A percentile compares a stretch with the other conserved stretches of the same genome.
These are phyloP conservation scores for Chalcosyrphus nemorum DNA, from an alignment of 2,888 invertebrate genomes.

Conservation along the genomic window DNA sequence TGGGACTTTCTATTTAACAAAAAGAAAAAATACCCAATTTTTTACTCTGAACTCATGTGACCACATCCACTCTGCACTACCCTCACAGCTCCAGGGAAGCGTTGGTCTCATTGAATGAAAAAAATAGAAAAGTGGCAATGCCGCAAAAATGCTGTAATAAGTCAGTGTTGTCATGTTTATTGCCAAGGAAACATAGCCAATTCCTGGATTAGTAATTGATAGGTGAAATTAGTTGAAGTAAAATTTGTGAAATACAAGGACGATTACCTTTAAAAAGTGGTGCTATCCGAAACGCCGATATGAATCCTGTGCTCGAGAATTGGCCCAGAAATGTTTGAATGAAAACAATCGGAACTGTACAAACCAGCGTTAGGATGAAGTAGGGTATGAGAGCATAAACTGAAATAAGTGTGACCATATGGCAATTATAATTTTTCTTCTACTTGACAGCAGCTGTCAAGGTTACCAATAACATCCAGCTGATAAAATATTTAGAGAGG, in stretches of 20 bases:
- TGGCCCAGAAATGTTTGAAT: constrained; percentile 94
- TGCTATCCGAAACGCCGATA: constrained; percentile 88
- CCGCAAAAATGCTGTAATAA: constrained; percentile 84
- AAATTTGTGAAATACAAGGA: not conserved
- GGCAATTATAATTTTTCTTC: too few species aligned
- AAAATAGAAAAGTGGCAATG: constrained; percentile 87
- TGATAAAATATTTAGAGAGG: too few species aligned
- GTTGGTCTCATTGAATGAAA: constrained; percentile 85
- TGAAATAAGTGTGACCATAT: constrained; percentile 41
- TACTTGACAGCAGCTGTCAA: too few species aligned
- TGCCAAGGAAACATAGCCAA: constrained; percentile 91
- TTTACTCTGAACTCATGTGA: too few species aligned
- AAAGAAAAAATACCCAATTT: too few species aligned
- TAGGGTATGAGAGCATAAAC: constrained; percentile 75
- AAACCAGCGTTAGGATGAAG: constrained; percentile 87
- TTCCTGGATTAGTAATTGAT: constrained; percentile 84
- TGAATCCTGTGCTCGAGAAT: constrained; percentile 91
- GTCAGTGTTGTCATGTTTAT: constrained; percentile 89
- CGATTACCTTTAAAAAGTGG: constrained; percentile 40
- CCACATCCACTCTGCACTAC: constrained; percentile 43
- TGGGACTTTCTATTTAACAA: too few species aligned
- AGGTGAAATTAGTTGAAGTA: not conserved
- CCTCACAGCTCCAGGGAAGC: constrained; percentile 90
- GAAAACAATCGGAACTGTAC: constrained; percentile 93
- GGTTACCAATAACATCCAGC: too few species aligned